These are phyloP conservation scores for Corticium candelabrum DNA, from an alignment of 37 sponge, comb jelly and placozoan genomes.

Conservation along the genomic window DNA sequence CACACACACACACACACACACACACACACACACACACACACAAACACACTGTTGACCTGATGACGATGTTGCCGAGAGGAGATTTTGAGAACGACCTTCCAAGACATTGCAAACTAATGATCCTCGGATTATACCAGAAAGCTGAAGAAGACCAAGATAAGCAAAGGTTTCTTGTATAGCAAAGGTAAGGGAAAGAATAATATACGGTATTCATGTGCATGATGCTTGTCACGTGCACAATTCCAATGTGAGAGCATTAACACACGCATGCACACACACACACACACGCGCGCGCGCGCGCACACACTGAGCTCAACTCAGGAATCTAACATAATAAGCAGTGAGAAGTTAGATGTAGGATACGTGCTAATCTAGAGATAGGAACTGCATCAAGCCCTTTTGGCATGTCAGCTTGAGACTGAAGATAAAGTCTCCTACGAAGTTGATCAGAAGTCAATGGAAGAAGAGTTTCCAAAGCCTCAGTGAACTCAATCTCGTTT, in stretches of 20 bases:
- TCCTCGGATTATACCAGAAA: not conserved
- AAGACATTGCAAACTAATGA: not conserved
- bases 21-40: no score
- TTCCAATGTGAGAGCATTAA: no score
- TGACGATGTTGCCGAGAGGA: slow-evolving; percentile 11
- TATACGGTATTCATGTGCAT: no score
- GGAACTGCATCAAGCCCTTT: not conserved
- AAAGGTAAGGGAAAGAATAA: no score
- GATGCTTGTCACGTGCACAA: no score
- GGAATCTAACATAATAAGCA: no score
- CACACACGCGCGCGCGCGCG: slow-evolving; percentile 6
- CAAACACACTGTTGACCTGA: no score
- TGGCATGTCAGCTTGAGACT: slow-evolving; percentile 16
- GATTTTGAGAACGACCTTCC: not conserved
- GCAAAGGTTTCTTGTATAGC: not conserved
- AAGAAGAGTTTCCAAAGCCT: slow-evolving; percentile 31
- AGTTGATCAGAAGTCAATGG: slow-evolving; percentile 27
- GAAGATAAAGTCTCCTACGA: slow-evolving; percentile 24
- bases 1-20: no score
- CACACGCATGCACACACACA: not conserved
- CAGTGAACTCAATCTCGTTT: slow-evolving; percentile 53
- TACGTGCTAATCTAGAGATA: not conserved
- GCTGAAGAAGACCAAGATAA: not conserved
- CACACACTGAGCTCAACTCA: no score
- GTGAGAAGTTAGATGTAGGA: no score